Evolutionary conservation across 2,888 invertebrate genomes (phyloP).

Genomic region (Spatulosminthurus flaviceps): DNA sequence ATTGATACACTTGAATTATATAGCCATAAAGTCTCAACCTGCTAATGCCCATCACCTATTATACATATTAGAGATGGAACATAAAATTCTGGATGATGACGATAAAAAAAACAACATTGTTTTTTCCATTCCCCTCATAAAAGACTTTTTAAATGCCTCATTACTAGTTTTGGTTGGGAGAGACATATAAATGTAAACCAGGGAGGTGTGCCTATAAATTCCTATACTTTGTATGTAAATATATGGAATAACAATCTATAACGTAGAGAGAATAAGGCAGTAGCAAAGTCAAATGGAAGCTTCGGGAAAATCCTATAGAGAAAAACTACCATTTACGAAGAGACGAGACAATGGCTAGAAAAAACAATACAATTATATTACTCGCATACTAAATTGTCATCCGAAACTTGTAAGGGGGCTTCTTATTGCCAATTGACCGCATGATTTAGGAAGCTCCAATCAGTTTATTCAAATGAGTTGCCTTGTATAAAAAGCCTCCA

Average conservation of each 20-base stretch:
- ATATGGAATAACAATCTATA: no score
- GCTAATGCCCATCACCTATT: neutral
- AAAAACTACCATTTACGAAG: no score
- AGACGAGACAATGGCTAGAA: no score
- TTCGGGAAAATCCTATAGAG: no score
- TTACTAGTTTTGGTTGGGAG: constrained; percentile 41
- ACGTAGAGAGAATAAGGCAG: no score
- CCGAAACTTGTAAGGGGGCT: constrained; percentile 9
- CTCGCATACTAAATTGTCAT: constrained; percentile 10
- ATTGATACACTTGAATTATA: constrained; percentile 38
- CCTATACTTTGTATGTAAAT: no score
- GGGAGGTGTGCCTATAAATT: neutral
- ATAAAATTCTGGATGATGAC: neutral
- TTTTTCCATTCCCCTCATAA: constrained; percentile 26
- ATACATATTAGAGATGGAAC: no score
- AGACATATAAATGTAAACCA: constrained; percentile 44
- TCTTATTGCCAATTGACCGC: constrained; percentile 40
- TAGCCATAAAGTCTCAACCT: neutral
- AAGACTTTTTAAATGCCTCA: constrained; percentile 36
- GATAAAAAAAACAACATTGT: neutral
- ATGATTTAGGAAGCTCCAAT: constrained; percentile 41
- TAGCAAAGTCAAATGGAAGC: no score
- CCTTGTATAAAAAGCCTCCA: neutral
- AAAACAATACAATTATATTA: no score
- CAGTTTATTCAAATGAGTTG: constrained; percentile 11